Base-by-base conservation (phyloP, 1,140 invertebrate species). In the Samia ricini region DNA sequence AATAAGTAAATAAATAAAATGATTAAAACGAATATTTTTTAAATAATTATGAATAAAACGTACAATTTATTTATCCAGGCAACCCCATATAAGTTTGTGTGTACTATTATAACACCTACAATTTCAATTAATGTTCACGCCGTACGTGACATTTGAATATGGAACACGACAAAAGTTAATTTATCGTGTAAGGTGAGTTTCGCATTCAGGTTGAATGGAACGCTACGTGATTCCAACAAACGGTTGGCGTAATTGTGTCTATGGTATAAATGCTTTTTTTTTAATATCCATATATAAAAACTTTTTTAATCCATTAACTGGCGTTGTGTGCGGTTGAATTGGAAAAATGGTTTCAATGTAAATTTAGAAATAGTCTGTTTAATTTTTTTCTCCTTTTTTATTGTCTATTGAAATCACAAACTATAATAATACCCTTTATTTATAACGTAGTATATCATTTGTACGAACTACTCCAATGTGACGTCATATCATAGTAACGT, bases 151-250 rank as follows among this genome's bases (percentile, higher is more conserved):
- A 54, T 72, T 52, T 63, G 33, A 66, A 64, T 71, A 68, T 60
- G 62, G 61, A 48, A 56, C 50, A 36, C 18, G 64, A 61, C 69
- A 72, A 72, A 65, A 57, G 63, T 55, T 69, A 64, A 61, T 70
- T 67, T 66, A 72, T 66, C 60, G 67, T 59, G 62, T 58, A 20
- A 10, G 20, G 21, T 5, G 22, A 65, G 63, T 68, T 74, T 68
- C 50, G 68, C 69, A 33, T 50, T 33, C 18, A 26, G 8, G 22
- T 50, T 69, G 66, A 67, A 69, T 63, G 61, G 51, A 23, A 20
- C 23, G 12, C 63, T 60, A 75, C 72, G 72, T 75, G 72, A 68
- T 69, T 64, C 54, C 62, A 66, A 75, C 72, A 75, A 72, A 52
- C 51, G 10, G 48, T 51, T 36, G 8, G 61, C 57, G 20, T 55